Percentiles rank a stretch among this genome's conserved stretches.
Evolutionary conservation across 1,140 invertebrate species (phyloP).

Genomic region (Cydia strobilella): DNA sequence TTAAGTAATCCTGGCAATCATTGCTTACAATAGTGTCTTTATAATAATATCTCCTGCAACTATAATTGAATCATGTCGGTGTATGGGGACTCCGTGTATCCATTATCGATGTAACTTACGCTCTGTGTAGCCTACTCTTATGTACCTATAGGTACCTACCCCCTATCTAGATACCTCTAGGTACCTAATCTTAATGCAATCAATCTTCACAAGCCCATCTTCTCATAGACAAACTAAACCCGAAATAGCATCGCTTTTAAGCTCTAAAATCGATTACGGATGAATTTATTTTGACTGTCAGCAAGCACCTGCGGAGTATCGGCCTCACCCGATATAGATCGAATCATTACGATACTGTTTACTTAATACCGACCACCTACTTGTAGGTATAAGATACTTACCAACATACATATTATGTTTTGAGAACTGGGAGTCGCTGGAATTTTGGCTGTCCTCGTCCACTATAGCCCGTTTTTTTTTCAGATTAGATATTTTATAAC

Average conservation of each 20-base stretch:
- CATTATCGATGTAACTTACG: too few relatives aligned
- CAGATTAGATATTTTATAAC: too few relatives aligned
- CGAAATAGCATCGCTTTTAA: conserved; percentile 57
- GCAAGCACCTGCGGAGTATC: conserved; percentile 62
- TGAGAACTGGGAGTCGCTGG: background rate
- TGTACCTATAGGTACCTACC: too few relatives aligned
- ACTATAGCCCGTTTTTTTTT: too few relatives aligned
- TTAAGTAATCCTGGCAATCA: too few relatives aligned
- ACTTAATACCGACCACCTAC: conserved; percentile 48
- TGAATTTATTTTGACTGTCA: conserved; percentile 71
- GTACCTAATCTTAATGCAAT: background rate
- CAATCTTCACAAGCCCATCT: conserved; percentile 29
- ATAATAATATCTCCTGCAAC: too few relatives aligned
- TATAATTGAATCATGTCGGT: too few relatives aligned
- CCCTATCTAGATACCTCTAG: too few relatives aligned
- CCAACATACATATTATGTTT: background rate
- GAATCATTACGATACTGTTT: conserved; percentile 55
- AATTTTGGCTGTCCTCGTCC: background rate
- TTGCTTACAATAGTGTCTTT: too few relatives aligned
- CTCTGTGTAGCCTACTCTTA: too few relatives aligned
- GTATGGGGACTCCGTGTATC: too few relatives aligned
- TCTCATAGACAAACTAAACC: conserved; percentile 45
- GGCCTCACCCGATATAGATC: conserved; percentile 66
- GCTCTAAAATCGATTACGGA: conserved; percentile 69
- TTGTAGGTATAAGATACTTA: background rate